A percentile compares a stretch with the other conserved stretches of the same genome.
Evolutionary conservation across 2,888 invertebrate genomes (phyloP).

Genomic region (Alitta virens): DNA sequence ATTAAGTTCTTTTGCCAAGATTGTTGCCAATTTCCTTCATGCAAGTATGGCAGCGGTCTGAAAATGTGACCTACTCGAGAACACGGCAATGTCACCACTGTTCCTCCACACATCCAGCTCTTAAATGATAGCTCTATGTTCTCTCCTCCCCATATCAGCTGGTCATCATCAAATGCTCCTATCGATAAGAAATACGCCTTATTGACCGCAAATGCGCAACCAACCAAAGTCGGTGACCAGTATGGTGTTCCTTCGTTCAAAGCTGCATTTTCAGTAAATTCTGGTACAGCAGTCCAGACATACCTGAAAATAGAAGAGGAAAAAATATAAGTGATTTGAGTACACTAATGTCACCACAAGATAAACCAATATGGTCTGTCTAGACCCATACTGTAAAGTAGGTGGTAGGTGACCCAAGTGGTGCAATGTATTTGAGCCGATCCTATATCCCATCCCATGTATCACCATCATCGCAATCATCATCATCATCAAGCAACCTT

Average conservation of each 20-base stretch:
- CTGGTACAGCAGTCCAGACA: slow-evolving; percentile 25
- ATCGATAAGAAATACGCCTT: slow-evolving; percentile 22
- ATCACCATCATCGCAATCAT: no score
- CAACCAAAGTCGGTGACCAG: slow-evolving; percentile 25
- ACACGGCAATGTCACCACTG: slow-evolving; percentile 22
- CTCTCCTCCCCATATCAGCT: slow-evolving; percentile 27
- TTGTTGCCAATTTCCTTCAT: not conserved
- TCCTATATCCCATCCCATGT: no score
- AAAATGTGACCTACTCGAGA: slow-evolving; percentile 26
- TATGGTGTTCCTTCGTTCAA: slow-evolving; percentile 16
- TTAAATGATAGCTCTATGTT: slow-evolving; percentile 25
- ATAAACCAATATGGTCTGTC: no score
- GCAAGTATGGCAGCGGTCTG: slow-evolving; percentile 13
- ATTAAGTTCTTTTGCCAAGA: slow-evolving; percentile 23
- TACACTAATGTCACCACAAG: no score
- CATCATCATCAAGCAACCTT: no score
- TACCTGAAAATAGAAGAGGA: slow-evolving; percentile 23
- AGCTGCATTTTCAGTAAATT: slow-evolving; percentile 8
- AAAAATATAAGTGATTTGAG: no score
- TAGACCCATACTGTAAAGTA: no score
- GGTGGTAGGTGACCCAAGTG: no score
- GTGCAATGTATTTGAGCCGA: no score
- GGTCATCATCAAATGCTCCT: slow-evolving; percentile 23
- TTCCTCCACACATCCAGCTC: slow-evolving; percentile 25
- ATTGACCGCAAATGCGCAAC: slow-evolving; percentile 28